phyloP scores from a whole-genome alignment of 2,888 invertebrate genomes.

The Mystacides longicornis region DNA sequence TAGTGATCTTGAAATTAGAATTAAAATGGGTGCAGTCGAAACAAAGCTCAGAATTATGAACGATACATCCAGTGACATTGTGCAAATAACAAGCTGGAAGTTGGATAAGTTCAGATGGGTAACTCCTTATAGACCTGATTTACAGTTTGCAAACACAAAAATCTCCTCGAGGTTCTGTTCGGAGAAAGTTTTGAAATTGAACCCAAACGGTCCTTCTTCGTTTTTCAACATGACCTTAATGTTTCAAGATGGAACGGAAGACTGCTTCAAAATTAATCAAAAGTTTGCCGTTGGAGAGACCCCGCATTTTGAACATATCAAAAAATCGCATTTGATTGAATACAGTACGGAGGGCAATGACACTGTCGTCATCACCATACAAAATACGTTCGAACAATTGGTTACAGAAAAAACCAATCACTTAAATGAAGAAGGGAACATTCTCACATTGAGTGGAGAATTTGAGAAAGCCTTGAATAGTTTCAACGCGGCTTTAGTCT shows the following conservation, averaged over 20 bases:
- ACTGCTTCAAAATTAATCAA: background rate
- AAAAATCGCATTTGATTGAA: background rate
- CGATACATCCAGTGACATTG: background rate
- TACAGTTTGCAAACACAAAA: background rate
- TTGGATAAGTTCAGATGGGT: background rate
- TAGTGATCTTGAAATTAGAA: background rate
- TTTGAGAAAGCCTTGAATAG: background rate
- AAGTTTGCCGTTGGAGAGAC: background rate
- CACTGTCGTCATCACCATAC: background rate
- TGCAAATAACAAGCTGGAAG: background rate
- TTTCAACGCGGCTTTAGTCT: background rate
- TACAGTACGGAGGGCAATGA: background rate
- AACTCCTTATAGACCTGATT: background rate
- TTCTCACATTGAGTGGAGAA: background rate
- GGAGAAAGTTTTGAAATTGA: background rate
- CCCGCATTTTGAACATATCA: background rate
- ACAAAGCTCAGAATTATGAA: slow-evolving; percentile 2
- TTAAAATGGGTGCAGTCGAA: background rate
- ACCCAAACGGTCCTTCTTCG: background rate
- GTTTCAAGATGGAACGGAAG: background rate
- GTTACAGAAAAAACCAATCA: background rate
- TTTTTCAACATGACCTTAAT: background rate
- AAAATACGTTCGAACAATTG: background rate
- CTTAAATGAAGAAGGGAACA: background rate
- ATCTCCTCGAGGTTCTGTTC: background rate